Base-by-base conservation (phyloP, 2,113 vertebrate genomes). In the Potamarius usumacintae region DNA sequence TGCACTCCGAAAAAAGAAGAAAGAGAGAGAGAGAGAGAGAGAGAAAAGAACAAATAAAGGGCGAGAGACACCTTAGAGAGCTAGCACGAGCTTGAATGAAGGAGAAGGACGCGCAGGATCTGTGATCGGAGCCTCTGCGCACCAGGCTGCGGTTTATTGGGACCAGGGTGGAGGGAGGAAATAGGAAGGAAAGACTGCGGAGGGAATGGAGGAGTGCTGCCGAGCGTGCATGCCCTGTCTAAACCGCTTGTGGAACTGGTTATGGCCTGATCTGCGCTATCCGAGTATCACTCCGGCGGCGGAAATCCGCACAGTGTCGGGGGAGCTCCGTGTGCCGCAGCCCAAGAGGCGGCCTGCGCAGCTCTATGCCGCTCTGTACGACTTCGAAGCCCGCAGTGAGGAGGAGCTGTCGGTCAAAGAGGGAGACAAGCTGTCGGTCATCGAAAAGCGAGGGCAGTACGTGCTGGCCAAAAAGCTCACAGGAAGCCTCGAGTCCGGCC, bases 141-240 rank as follows among this genome's bases (percentile, higher is more conserved):
- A 27, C 82, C 42, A 52, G 81, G 81, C 81, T 84, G 65, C 83
- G 67, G 14, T 42, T 85, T 83, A 89, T 86, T 76, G 82, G 86
- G 17, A 42, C 8, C 15, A 58, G 78, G 12, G 53, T 30, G n/a
- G 80, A 27, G 78, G 72, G 79, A 55, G 65, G 72, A 83, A 83
- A 34, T 20, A 55, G 22, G 14, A 25, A 18, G 15, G 65, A 84
- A 67, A 62, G 84, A 74, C 84, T n/a, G 55, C 67, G 90, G 89
- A 89, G 89, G 92, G 93, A 92, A 97, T 97, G 97, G 97, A 99
- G 94, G 92, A 92, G 72, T 97, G 97, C 89, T 95, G 97, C 55
- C 95, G 97, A 89, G 93, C 94, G 88, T 96, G 95, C 48, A 88
- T 97, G 94, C 93, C 95, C 27, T 98, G 97, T 89, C 82, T 96